Evolutionary conservation across 2,113 vertebrate genomes (phyloP).

Genomic region (Gila orcuttii): DNA sequence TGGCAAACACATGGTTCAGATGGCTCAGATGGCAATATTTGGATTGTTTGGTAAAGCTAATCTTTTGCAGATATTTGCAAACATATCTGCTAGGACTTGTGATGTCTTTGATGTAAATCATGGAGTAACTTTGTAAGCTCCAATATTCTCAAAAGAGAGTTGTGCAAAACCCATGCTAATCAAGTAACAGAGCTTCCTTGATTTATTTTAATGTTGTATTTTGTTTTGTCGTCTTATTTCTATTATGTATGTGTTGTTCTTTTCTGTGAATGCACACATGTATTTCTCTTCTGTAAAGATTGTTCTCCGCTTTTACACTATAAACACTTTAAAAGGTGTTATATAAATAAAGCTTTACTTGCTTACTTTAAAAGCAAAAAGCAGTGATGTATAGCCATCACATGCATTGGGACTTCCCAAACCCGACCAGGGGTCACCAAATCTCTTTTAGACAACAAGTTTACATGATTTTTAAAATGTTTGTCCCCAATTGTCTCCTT

Average conservation of each 20-base stretch:
- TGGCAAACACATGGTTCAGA: not conserved
- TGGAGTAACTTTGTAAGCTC: not conserved
- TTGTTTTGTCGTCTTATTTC: no score
- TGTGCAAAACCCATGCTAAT: not conserved
- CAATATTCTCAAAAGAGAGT: not conserved
- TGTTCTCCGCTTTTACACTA: no score
- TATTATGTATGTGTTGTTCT: no score
- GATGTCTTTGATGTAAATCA: not conserved
- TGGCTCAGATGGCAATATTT: constrained; percentile 19
- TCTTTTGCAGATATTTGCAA: constrained; percentile 6
- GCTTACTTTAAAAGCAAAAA: not conserved
- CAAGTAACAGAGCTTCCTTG: not conserved
- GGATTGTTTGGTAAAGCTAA: constrained; percentile 5
- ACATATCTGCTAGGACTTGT: not conserved
- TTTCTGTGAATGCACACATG: no score
- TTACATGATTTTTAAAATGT: no score
- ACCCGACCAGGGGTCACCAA: not conserved
- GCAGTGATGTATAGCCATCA: not conserved
- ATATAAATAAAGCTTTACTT: no score
- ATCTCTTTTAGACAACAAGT: not conserved
- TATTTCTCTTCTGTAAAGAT: no score
- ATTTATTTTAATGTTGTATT: no score
- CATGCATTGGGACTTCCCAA: not conserved
- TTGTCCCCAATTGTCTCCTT: no score
- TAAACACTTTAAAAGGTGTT: no score